Evolutionary conservation across 2,113 vertebrate genomes (phyloP), one percentile per base, ranked within the genome.

Genomic region (Andinoacara biseriatus): DNA sequence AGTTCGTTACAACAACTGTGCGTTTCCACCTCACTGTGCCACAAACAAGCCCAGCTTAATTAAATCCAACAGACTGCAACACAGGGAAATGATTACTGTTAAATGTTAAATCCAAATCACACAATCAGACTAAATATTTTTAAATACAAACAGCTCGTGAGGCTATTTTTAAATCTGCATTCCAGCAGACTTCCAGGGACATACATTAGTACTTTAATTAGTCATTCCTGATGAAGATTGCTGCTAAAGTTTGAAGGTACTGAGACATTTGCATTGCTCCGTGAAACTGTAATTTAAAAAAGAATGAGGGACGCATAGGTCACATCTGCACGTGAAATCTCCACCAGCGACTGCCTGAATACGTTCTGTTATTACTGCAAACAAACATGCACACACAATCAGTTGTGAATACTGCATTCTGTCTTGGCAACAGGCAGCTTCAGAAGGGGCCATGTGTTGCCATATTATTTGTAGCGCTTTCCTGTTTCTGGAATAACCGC

Each of bases 401-500:
- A 65, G 58, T 78, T 86, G 83, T 86, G 74, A 79, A 26, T 78
- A 59, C 72, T 67, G 61, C 59, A 31, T 87, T 84, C 83, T 87
- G 46, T 60, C 86, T 76, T 91, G 89, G 92, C 83, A 90, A 88
- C 67, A 56, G 74, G 76, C 84, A 72, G 78, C 87, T 86, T 62
- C 87, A 84, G 86, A 81, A 83, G 89, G 67, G 81, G 65, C 87
- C 82, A 89, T 94, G 90, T 91, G 89, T 90, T 91, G 89, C 91
- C 88, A 91, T 72, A 86, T 93, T 94, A 87, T 95, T 96, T 91
- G 93, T 93, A 92, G 89, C 87, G 85, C 91, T 94, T 96, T 97
- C 95, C 95, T 95, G 95, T 91, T 90, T 95, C 95, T 95, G 83
- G 92, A 94, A 90, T 91, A 93, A 95, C 91, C 91, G 88, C 88